These are phyloP conservation scores for Nansenia antarctica DNA, from an alignment of 2,113 vertebrate species.

Conservation along the genomic window DNA sequence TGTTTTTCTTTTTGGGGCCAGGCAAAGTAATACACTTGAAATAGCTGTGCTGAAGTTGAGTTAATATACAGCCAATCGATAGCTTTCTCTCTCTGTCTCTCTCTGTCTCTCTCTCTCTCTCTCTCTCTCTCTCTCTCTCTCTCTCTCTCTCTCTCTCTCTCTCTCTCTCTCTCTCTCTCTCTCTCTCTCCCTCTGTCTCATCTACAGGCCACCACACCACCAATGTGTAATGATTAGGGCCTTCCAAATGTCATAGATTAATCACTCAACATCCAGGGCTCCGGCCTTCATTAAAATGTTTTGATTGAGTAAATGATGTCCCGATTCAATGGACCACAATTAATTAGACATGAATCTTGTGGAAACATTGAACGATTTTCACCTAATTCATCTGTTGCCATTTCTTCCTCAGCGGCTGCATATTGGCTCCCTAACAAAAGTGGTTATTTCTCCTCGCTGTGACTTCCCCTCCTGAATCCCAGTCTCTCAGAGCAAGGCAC, in stretches of 20 bases:
- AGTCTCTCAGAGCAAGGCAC: neutral
- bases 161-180: constrained; percentile 2
- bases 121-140: constrained; percentile 2
- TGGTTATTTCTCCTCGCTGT: too few relatives aligned
- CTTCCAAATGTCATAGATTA: constrained; percentile 19
- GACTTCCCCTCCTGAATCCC: neutral
- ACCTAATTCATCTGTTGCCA: neutral
- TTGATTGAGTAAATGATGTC: constrained; percentile 15
- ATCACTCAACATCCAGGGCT: neutral
- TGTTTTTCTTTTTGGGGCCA: constrained; percentile 9
- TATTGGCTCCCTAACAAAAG: neutral
- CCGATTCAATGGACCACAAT: constrained; percentile 10
- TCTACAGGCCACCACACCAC: constrained; percentile 6
- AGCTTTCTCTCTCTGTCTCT: neutral
- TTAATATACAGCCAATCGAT: constrained; percentile 34
- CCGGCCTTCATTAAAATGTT: constrained; percentile 6
- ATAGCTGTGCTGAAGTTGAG: constrained; percentile 14
- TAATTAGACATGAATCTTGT: constrained; percentile 22
- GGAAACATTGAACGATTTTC: constrained; percentile 5
- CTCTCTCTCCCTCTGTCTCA: neutral
- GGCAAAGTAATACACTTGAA: constrained; percentile 15
- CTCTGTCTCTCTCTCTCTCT: neutral
- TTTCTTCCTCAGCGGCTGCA: neutral
- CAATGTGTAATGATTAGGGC: constrained; percentile 17
- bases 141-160: neutral